Evolutionary conservation across 2,113 vertebrate species (phyloP).

Genomic region (Prietella phreatophila): DNA sequence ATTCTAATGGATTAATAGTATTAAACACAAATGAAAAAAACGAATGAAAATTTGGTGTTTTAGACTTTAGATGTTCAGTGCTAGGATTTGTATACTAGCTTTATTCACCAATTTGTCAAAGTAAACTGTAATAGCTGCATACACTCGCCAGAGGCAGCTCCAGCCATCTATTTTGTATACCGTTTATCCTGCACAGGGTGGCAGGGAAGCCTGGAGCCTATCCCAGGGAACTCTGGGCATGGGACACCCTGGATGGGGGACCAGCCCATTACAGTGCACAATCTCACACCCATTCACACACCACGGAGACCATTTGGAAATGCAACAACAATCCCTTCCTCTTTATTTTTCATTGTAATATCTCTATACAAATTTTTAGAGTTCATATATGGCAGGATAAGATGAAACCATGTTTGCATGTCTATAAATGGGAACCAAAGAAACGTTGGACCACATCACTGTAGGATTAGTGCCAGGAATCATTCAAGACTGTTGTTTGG

Average conservation of each 20-base stretch:
- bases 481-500: not conserved
- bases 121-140: not conserved
- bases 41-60: not conserved
- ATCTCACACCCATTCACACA: too few relatives aligned
- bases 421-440: not conserved
- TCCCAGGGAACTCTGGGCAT: too few relatives aligned
- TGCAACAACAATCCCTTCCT: not conserved
- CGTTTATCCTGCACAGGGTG: too few relatives aligned
- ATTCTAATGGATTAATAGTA: not conserved
- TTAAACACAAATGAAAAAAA: not conserved
- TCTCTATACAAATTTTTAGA: not conserved
- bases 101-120: not conserved
- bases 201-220: too few relatives aligned
- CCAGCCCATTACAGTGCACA: too few relatives aligned
- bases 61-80: not conserved
- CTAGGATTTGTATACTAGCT: not conserved
- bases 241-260: too few relatives aligned
- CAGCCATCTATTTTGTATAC: too few relatives aligned
- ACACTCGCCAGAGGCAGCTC: not conserved
- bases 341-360: not conserved
- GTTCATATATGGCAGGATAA: not conserved
- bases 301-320: too few relatives aligned
- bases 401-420: not conserved
- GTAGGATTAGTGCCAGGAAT: not conserved
- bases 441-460: not conserved